These are phyloP conservation scores for Ciconia maguari DNA, from an alignment of 2,113 vertebrate genomes.

Conservation along the genomic window DNA sequence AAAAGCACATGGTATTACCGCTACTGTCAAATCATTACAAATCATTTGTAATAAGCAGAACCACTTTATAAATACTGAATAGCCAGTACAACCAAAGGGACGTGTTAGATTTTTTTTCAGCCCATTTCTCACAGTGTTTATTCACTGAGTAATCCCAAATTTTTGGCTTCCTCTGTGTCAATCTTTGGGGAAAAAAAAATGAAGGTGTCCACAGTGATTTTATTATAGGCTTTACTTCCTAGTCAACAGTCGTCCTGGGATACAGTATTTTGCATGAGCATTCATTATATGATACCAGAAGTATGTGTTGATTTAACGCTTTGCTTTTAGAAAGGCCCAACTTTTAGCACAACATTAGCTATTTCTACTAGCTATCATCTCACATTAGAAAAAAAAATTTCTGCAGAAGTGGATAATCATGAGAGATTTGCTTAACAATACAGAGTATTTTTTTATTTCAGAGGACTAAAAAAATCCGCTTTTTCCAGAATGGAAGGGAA, in stretches of 20 bases:
- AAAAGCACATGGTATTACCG: not conserved
- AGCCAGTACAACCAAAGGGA: not conserved
- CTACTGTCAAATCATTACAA: slow-evolving; percentile 11
- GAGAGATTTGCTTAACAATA: not conserved
- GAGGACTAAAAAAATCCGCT: not conserved
- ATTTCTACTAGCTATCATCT: not conserved
- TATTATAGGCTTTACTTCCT: slow-evolving; percentile 40
- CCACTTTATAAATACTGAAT: not conserved
- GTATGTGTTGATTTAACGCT: not conserved
- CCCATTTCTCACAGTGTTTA: slow-evolving; percentile 30
- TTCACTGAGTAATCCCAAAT: slow-evolving; percentile 21
- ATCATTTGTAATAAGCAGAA: not conserved
- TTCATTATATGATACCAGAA: not conserved
- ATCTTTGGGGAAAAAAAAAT: not conserved
- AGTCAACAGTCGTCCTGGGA: not conserved
- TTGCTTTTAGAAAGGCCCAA: not conserved
- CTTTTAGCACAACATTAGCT: not conserved
- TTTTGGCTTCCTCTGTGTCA: slow-evolving; percentile 24
- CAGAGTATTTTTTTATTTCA: not conserved
- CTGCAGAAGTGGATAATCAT: not conserved
- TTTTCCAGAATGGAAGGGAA: not conserved
- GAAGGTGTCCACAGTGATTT: slow-evolving; percentile 32
- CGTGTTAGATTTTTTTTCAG: not conserved
- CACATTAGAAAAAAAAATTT: not conserved
- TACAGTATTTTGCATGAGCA: slow-evolving; percentile 4